Base-by-base conservation (phyloP, 2,797 vertebrate species). In the Pseudomugil gertrudae region DNA sequence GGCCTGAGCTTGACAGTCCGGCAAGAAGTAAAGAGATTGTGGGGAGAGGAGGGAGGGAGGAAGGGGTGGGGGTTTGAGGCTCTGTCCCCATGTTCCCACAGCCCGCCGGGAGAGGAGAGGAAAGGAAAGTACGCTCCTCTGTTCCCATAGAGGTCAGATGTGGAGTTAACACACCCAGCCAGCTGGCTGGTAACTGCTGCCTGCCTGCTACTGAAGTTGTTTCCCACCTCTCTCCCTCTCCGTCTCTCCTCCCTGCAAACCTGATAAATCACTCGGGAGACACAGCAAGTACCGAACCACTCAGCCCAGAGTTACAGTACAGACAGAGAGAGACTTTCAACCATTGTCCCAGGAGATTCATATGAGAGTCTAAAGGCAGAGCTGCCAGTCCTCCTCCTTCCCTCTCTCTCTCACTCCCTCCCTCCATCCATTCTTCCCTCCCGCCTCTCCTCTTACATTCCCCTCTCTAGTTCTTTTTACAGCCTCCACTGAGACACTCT, bases 401-500 rank as follows among this genome's bases (percentile, higher is more conserved):
- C 48, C 74, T 62, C 68, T 59, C 69, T 69, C 72, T 61, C 69
- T 67, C 40, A 66, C 67, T 81, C 73, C 74, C 74, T 85, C 59
- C 43, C 55, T 84, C 66, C 80, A 29, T 84, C 65, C 66, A 66
- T 76, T 68, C 69, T 38, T 79, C 78, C 69, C 69, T 79, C 70
- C 53, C 79, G 78, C 81, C 87, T 90, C 90, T 89, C 86, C 79
- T 88, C 84, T 86, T 90, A 90, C 84, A 88, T 83, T 87, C 81
- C 84, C 80, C 86, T 83, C 88, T 85, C 76, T 62, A 77, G 86
- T 85, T 89, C 81, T 75, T 90, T 90, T 87, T 82, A 80, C 86
- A 87, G 87, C 84, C 89, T 92, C 92, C 85, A 56, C 85, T 84
- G 88, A 93, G 92, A 92, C 88, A 74, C 81, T 92, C 88, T 93